These are phyloP conservation scores for Petroica traversi DNA, from an alignment of 2,113 vertebrate species.

Conservation along the genomic window DNA sequence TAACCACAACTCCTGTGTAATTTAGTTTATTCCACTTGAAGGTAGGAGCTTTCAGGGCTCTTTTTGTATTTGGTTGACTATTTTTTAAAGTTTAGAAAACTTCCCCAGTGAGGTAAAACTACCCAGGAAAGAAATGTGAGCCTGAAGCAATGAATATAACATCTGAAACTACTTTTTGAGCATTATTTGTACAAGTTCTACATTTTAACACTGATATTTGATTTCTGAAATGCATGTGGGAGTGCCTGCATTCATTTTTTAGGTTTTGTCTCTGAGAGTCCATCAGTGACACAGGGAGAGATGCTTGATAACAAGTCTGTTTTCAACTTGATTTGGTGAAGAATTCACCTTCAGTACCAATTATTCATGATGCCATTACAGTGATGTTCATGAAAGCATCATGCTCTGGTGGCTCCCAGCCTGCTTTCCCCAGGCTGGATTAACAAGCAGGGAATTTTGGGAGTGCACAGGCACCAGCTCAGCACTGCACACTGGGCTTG, in stretches of 20 bases:
- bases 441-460: not conserved
- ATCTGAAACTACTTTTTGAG: not conserved
- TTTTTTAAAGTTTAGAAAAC: not conserved
- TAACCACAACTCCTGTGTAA: not conserved
- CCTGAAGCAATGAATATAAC: accelerated
- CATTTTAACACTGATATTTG: not conserved
- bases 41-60: accelerated
- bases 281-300: not conserved
- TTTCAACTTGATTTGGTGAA: not conserved
- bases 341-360: not conserved
- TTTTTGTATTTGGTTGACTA: not conserved
- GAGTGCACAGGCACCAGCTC: not conserved
- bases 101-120: not conserved
- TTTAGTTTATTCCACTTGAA: not conserved
- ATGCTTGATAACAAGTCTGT: accelerated
- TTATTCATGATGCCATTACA: not conserved
- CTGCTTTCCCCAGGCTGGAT: not conserved
- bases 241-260: not conserved
- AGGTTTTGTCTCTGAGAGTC: not conserved
- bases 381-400: not conserved
- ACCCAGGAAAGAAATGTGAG: not conserved
- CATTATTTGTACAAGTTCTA: not conserved
- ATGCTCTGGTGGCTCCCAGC: not conserved
- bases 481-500: accelerated
- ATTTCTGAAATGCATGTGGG: not conserved